phyloP scores from a whole-genome alignment of 1,140 invertebrate species.

The Drosophila triauraria region DNA sequence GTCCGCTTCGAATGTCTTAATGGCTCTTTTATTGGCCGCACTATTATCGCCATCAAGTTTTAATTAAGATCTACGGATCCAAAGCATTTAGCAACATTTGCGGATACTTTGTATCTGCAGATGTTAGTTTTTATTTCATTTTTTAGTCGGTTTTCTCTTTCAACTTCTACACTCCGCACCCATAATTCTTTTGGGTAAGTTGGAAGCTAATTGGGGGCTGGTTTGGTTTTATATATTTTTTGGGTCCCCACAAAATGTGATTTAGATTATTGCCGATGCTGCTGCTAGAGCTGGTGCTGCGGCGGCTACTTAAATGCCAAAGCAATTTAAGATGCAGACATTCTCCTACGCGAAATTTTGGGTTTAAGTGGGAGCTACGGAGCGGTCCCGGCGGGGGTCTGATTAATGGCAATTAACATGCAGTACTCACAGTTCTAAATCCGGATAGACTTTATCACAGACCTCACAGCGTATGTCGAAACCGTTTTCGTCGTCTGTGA shows the following conservation, averaged over 20 bases:
- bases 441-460: constrained; percentile 90
- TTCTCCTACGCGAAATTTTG: constrained; percentile 40
- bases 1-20: constrained; percentile 28
- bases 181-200: constrained; percentile 80
- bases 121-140: neutral
- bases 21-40: constrained; percentile 59
- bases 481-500: constrained; percentile 87
- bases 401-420: constrained; percentile 18
- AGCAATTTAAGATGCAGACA: constrained; percentile 67
- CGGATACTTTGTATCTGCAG: constrained; percentile 55
- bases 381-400: constrained; percentile 11
- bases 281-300: constrained; percentile 26
- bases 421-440: constrained; percentile 90
- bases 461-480: constrained; percentile 88
- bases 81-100: constrained; percentile 67
- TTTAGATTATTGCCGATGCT: constrained; percentile 63
- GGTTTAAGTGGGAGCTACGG: constrained; percentile 2
- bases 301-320: constrained; percentile 67
- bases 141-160: constrained; percentile 23
- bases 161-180: constrained; percentile 54
- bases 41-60: constrained; percentile 72
- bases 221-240: constrained; percentile 43
- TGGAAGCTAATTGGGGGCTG: constrained; percentile 80
- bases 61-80: constrained; percentile 74
- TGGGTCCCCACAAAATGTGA: constrained; percentile 43